Conservation (phyloP, 2,888 invertebrate genomes). For the Hypsopygia costalis region DNA sequence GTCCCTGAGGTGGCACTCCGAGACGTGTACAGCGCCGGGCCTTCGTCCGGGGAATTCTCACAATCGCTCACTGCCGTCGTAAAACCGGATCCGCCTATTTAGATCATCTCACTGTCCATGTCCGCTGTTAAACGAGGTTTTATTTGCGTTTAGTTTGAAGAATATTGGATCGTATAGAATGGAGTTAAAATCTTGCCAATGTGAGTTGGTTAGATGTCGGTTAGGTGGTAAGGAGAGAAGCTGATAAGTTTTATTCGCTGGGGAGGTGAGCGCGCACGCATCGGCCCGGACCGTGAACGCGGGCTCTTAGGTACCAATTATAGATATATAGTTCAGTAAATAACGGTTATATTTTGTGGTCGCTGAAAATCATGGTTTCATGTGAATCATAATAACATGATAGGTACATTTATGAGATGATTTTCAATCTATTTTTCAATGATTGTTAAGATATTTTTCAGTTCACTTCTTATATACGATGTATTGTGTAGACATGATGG, state of each 20-base stretch:
- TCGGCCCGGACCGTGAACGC: no score
- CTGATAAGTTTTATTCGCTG: conserved; percentile 12
- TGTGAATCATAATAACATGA: no score
- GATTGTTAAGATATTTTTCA: no score
- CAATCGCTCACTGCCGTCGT: conserved; percentile 39
- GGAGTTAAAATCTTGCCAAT: background rate
- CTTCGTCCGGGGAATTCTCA: conserved; percentile 30
- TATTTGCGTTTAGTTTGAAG: no score
- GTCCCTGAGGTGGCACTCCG: conserved; percentile 19
- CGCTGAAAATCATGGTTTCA: no score
- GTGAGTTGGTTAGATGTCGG: background rate
- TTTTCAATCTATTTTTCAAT: no score
- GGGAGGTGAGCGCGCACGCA: conserved; percentile 7
- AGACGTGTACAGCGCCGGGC: background rate
- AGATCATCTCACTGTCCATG: conserved; percentile 60
- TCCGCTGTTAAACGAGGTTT: conserved; percentile 19
- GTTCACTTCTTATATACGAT: no score
- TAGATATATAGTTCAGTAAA: no score
- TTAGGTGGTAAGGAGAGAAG: conserved; percentile 2
- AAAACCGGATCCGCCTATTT: conserved; percentile 62
- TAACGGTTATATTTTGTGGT: no score
- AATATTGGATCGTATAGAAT: background rate
- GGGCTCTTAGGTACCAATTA: no score
- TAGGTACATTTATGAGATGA: no score
- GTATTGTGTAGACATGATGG: no score